Evolutionary conservation across 2,797 vertebrate species (phyloP).

Genomic region (Labeo calbasu): DNA sequence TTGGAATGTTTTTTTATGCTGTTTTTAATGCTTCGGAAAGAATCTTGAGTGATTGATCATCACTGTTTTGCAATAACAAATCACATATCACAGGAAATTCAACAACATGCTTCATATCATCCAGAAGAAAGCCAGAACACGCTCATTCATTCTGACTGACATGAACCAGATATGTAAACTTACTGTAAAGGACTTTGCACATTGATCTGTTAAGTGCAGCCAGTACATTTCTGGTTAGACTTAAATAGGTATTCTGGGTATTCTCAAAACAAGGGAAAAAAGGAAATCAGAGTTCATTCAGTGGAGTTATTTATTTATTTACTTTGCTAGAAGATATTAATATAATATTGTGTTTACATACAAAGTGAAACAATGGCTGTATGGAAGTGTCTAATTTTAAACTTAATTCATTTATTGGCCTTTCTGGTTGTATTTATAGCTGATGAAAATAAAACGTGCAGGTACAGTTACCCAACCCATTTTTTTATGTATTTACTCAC

Average conservation of each 20-base stretch:
- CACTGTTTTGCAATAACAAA: background rate
- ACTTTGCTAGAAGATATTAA: background rate
- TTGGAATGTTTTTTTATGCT: background rate
- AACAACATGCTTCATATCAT: background rate
- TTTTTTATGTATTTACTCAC: background rate
- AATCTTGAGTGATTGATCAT: background rate
- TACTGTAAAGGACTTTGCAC: slow-evolving; percentile 16
- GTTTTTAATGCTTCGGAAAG: background rate
- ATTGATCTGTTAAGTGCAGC: slow-evolving; percentile 2
- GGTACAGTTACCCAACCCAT: background rate
- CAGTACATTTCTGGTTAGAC: background rate
- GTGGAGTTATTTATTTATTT: background rate
- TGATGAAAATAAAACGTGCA: background rate
- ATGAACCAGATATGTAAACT: slow-evolving; percentile 2
- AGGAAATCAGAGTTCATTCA: background rate
- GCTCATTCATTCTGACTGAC: background rate
- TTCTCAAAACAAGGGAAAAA: background rate
- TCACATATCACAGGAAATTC: background rate
- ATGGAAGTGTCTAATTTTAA: background rate
- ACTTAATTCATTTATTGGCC: background rate
- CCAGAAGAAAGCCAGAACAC: slow-evolving; percentile 5
- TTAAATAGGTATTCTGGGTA: background rate
- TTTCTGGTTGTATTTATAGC: background rate
- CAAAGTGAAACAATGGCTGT: background rate
- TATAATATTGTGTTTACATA: background rate